phyloP scores from a whole-genome alignment of 2,888 invertebrate species.

The Strigamia transsilvanica region DNA sequence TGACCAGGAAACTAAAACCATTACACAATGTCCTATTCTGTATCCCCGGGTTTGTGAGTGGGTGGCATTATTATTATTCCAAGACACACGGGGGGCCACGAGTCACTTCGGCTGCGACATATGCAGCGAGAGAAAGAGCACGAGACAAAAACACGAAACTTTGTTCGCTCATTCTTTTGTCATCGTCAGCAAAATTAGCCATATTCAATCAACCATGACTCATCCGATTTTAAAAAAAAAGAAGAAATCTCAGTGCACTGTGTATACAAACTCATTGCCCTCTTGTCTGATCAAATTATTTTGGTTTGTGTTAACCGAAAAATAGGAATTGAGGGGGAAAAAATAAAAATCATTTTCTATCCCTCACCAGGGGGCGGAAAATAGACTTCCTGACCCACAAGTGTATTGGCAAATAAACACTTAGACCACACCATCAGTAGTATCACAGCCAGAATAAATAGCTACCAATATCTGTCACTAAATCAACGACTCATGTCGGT shows the following conservation, averaged over 20 bases:
- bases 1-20: slow-evolving; percentile 22
- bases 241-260: background rate
- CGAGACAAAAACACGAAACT: slow-evolving; percentile 7
- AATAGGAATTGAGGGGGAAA: background rate
- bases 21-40: slow-evolving; percentile 2
- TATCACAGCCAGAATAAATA: slow-evolving; percentile 32
- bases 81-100: background rate
- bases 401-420: slow-evolving; percentile 42
- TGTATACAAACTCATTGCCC: background rate
- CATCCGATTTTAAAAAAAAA: background rate
- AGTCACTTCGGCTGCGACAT: too few species aligned
- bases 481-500: slow-evolving; percentile 2
- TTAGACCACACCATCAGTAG: slow-evolving; percentile 11
- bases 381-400: slow-evolving; percentile 35
- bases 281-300: background rate
- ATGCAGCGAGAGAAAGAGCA: too few species aligned
- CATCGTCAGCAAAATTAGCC: background rate
- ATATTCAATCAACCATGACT: slow-evolving; percentile 28
- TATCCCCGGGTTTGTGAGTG: background rate
- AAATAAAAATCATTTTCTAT: slow-evolving; percentile 2
- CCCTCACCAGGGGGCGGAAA: slow-evolving; percentile 37
- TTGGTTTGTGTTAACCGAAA: background rate
- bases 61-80: background rate
- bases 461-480: slow-evolving; percentile 41
- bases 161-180: background rate